These are phyloP conservation scores for Sternotherus odoratus DNA, from an alignment of 2,797 vertebrate genomes.

Conservation along the genomic window DNA sequence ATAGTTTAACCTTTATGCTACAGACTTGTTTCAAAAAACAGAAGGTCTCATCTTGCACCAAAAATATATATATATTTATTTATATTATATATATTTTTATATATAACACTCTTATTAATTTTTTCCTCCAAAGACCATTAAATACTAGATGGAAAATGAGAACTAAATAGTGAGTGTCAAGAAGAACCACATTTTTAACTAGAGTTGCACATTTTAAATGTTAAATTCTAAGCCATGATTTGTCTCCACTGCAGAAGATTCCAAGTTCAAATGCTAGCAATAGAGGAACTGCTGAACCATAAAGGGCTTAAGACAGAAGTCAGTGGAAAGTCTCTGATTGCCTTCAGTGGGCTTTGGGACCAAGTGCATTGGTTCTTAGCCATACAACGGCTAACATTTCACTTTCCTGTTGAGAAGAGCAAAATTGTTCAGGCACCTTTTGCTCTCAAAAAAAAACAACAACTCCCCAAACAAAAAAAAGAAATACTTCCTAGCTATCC, in stretches of 20 bases:
- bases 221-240: constrained; percentile 75
- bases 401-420: constrained; percentile 72
- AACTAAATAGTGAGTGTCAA: constrained; percentile 78
- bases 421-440: constrained; percentile 65
- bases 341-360: constrained; percentile 18
- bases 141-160: constrained; percentile 88
- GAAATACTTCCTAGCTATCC: constrained; percentile 76
- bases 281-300: constrained; percentile 65
- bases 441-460: constrained; percentile 60
- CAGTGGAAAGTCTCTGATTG: not conserved
- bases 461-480: not conserved
- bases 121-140: constrained; percentile 87
- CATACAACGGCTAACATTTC: constrained; percentile 76
- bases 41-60: constrained; percentile 91
- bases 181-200: constrained; percentile 67
- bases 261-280: constrained; percentile 73
- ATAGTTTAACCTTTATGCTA: constrained; percentile 98
- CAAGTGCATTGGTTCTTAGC: constrained; percentile 77
- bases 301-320: constrained; percentile 15
- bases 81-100: constrained; percentile 76
- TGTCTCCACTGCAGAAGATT: constrained; percentile 77
- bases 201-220: constrained; percentile 74
- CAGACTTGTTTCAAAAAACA: constrained; percentile 94
- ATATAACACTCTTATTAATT: constrained; percentile 86
- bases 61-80: constrained; percentile 76